phyloP scores from a whole-genome alignment of 2,888 invertebrate species.

The Eubasilissa splendida region DNA sequence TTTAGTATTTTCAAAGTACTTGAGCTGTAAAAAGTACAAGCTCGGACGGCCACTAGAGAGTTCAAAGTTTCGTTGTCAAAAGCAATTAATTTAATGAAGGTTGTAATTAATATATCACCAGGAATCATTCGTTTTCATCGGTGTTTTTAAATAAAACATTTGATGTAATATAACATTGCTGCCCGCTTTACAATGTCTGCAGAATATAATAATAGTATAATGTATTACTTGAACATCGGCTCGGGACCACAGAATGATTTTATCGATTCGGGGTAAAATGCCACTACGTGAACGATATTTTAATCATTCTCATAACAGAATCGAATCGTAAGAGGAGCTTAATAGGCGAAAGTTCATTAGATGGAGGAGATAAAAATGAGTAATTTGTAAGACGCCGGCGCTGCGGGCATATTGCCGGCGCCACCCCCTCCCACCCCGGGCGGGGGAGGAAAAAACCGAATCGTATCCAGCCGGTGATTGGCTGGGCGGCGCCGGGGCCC shows the following conservation, averaged over 20 bases:
- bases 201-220: background rate
- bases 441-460: slow-evolving; percentile 68
- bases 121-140: no score
- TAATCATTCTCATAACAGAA: slow-evolving; percentile 17
- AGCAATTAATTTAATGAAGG: no score
- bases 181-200: background rate
- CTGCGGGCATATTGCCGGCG: slow-evolving; percentile 46
- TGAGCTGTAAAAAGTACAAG: no score
- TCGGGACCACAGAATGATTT: background rate
- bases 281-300: slow-evolving; percentile 29
- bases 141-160: background rate
- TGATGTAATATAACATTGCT: background rate
- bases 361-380: slow-evolving; percentile 48
- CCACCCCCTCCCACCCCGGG: slow-evolving; percentile 12
- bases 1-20: no score
- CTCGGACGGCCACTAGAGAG: no score
- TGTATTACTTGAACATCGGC: no score
- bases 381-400: slow-evolving; percentile 43
- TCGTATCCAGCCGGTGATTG: slow-evolving; percentile 74
- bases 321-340: slow-evolving; percentile 30
- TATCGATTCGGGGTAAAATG: background rate
- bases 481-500: slow-evolving; percentile 77
- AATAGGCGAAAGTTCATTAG: slow-evolving; percentile 47
- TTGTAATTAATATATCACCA: no score
- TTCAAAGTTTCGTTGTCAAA: no score